These are phyloP conservation scores for Acronicta aceris DNA, from an alignment of 2,888 invertebrate genomes.

Conservation along the genomic window DNA sequence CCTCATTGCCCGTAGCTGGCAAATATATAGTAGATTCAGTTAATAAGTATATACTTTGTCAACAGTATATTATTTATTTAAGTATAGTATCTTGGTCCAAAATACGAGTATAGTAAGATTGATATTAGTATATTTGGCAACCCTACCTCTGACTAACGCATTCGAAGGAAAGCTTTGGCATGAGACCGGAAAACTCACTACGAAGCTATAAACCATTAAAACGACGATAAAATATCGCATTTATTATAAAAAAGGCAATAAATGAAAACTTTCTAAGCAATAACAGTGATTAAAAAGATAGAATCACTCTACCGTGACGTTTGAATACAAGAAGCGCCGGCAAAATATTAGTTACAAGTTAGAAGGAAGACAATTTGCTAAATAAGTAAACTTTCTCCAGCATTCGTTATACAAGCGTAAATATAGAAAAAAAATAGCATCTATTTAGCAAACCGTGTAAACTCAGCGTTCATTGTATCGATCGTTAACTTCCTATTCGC, in stretches of 20 bases:
- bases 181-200: constrained; percentile 47
- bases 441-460: constrained; percentile 69
- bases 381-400: constrained; percentile 72
- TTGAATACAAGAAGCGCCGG: constrained; percentile 24
- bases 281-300: constrained; percentile 37
- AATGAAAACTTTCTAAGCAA: constrained; percentile 41
- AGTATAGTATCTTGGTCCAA: too few species aligned
- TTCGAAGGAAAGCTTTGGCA: constrained; percentile 45
- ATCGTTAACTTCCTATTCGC: constrained; percentile 81
- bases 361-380: constrained; percentile 55
- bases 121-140: too few species aligned
- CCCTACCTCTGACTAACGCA: constrained; percentile 23
- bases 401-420: constrained; percentile 47
- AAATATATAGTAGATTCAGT: too few species aligned
- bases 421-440: constrained; percentile 70
- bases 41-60: too few species aligned
- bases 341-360: too few species aligned
- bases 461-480: constrained; percentile 68
- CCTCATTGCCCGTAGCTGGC: too few species aligned
- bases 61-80: too few species aligned
- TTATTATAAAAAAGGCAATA: constrained; percentile 22
- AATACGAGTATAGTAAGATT: too few species aligned
- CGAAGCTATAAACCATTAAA: constrained; percentile 35
- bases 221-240: constrained; percentile 32
- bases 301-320: constrained; percentile 35